phyloP scores from a whole-genome alignment of 1,140 invertebrate species.

The Heliconius congener region DNA sequence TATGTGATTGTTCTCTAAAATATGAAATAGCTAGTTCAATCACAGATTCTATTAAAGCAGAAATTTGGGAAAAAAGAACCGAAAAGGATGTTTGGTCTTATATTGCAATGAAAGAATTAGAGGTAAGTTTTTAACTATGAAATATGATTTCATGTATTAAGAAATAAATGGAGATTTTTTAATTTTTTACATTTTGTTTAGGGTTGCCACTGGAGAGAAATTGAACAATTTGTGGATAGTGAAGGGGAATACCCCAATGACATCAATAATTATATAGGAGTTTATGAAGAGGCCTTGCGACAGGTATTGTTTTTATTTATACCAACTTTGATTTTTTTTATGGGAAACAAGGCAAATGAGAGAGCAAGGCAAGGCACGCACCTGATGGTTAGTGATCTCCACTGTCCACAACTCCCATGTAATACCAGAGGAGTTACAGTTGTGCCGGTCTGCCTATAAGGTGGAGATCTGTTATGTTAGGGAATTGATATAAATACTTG shows the following conservation, averaged over 20 bases:
- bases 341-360: no score
- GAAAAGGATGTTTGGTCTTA: conserved; percentile 67
- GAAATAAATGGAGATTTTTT: neutral
- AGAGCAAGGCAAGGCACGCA: no score
- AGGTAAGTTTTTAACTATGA: conserved; percentile 47
- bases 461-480: neutral
- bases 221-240: conserved; percentile 63
- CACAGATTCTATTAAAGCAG: conserved; percentile 57
- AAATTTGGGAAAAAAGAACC: conserved; percentile 61
- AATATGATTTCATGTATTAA: neutral
- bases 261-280: conserved; percentile 58
- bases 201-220: conserved; percentile 68
- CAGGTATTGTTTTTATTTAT: conserved; percentile 45
- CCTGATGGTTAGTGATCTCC: no score
- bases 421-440: no score
- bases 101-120: conserved; percentile 67
- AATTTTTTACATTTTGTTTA: conserved; percentile 37
- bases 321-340: no score
- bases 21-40: conserved; percentile 54
- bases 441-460: no score
- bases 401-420: no score
- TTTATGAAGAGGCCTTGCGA: conserved; percentile 69
- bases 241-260: conserved; percentile 53
- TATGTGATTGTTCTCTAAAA: conserved; percentile 60
- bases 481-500: neutral